These are phyloP conservation scores for Turnix velox DNA, from an alignment of 2,113 vertebrate genomes.

Conservation along the genomic window DNA sequence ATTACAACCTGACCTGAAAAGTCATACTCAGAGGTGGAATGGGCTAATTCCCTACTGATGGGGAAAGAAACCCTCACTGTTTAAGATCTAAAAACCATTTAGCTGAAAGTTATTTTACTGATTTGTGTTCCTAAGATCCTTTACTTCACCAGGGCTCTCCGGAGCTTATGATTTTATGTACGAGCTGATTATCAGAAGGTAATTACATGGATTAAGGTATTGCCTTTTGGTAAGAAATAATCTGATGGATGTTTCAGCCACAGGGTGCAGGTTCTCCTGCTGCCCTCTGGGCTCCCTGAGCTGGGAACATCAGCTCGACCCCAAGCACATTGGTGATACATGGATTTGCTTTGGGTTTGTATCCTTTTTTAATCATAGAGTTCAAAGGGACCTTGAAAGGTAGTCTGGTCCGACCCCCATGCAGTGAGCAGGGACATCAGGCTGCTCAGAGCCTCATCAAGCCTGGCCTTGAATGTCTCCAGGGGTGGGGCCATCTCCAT, in stretches of 20 bases:
- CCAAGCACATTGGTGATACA: rapidly evolving
- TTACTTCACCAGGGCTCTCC: neutral
- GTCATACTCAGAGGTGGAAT: rapidly evolving
- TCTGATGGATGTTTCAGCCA: neutral
- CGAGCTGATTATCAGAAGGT: neutral
- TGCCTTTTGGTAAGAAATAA: neutral
- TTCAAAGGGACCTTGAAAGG: no score
- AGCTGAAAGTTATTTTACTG: neutral
- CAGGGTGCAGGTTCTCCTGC: neutral
- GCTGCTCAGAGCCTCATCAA: no score
- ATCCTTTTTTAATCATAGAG: neutral
- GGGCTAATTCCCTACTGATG: neutral
- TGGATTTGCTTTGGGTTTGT: neutral
- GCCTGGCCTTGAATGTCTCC: no score
- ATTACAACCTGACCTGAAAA: neutral
- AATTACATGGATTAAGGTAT: neutral
- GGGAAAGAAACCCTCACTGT: rapidly evolving
- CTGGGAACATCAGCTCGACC: rapidly evolving
- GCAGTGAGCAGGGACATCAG: no score
- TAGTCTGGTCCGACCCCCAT: no score
- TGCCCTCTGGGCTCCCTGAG: neutral
- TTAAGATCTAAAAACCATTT: neutral
- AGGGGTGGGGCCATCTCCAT: no score
- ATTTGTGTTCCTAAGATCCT: neutral
- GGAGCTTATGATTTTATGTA: rapidly evolving